Evolutionary conservation across 2,797 vertebrate genomes (phyloP).

Genomic region (Valencia hispanica): DNA sequence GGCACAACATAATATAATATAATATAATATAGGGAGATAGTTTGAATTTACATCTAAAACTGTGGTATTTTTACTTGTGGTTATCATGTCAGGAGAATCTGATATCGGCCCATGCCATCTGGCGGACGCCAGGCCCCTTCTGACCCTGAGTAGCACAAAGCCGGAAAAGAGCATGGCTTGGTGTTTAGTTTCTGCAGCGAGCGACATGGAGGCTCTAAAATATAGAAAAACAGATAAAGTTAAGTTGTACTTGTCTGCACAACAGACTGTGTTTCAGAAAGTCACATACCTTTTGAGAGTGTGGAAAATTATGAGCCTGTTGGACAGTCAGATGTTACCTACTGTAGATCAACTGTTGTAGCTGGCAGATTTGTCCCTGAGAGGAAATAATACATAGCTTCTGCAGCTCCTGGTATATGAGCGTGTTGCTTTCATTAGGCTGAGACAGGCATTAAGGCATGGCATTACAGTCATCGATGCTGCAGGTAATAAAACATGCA

Average conservation of each 20-base stretch:
- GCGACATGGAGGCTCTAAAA: background rate
- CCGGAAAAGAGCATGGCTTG: background rate
- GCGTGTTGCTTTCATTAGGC: background rate
- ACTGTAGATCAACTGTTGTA: background rate
- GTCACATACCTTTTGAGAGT: background rate
- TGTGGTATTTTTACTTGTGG: background rate
- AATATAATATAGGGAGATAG: background rate
- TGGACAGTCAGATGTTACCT: background rate
- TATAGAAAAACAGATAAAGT: background rate
- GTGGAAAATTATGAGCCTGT: background rate
- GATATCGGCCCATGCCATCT: background rate
- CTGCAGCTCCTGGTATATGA: background rate
- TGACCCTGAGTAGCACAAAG: background rate
- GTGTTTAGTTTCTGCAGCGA: constrained; percentile 1
- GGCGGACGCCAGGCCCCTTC: background rate
- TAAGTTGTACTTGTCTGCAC: background rate
- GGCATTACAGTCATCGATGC: background rate
- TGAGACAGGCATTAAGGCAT: background rate
- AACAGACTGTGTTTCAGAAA: constrained; percentile 9
- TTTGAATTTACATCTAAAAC: background rate
- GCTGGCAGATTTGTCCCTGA: background rate
- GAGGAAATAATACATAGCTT: background rate
- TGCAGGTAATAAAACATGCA: constrained; percentile 1
- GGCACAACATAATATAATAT: too few species aligned
- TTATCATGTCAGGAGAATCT: background rate